phyloP scores from a whole-genome alignment of 2,888 invertebrate genomes.

The Baccha elongata region DNA sequence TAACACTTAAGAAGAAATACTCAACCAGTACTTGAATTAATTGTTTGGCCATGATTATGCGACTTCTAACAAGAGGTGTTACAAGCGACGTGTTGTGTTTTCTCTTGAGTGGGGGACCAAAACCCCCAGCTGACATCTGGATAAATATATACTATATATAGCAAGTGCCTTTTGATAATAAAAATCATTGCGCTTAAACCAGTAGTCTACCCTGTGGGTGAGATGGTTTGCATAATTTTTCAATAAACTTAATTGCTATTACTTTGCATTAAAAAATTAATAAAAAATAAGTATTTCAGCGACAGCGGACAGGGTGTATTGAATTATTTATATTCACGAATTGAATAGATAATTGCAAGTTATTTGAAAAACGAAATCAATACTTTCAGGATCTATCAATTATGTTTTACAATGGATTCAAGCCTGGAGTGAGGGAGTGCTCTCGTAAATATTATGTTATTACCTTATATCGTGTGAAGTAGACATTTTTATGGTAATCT shows the following conservation, averaged over 20 bases:
- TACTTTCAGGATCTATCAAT: conserved; percentile 53
- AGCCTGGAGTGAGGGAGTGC: conserved; percentile 44
- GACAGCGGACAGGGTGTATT: not conserved
- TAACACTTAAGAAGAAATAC: conserved; percentile 24
- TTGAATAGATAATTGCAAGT: conserved; percentile 26
- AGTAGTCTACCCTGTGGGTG: conserved; percentile 58
- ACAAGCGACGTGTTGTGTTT: conserved; percentile 6
- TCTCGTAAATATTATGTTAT: conserved; percentile 21
- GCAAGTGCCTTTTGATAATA: conserved; percentile 3
- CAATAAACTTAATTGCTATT: conserved; percentile 51
- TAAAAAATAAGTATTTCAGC: not conserved
- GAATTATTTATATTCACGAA: conserved; percentile 36
- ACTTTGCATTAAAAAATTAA: conserved; percentile 36
- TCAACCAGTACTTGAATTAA: conserved; percentile 38
- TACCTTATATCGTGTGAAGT: conserved; percentile 46
- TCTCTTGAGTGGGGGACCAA: not conserved
- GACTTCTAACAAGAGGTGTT: conserved; percentile 25
- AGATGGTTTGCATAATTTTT: conserved; percentile 57
- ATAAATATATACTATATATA: conserved; percentile 13
- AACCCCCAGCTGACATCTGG: conserved; percentile 44
- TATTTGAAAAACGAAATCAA: conserved; percentile 62
- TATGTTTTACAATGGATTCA: conserved; percentile 47
- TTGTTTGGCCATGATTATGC: conserved; percentile 38
- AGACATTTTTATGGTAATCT: conserved; percentile 65
- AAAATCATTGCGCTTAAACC: not conserved